Evolutionary conservation across 2,113 vertebrate genomes (phyloP), one percentile per base, ranked within the genome.

Genomic region (Strix aluco): DNA sequence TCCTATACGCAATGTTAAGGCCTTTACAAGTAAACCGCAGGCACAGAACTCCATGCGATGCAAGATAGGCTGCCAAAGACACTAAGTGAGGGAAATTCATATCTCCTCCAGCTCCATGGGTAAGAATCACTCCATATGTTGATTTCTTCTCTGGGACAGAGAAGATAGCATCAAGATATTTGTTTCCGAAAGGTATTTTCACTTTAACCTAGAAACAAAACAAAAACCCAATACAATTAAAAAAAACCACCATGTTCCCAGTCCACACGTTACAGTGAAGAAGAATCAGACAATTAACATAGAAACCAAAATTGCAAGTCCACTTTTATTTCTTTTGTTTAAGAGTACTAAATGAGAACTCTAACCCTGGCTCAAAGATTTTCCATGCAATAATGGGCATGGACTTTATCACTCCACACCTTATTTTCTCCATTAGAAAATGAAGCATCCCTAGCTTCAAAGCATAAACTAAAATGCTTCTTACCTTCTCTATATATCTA

Each of bases 11-110:
- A 79, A 99, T 75, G 73, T 99, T 99, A 81, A 99, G 98, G n/a
- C 98, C 98, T 99, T 99, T 99, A 93, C 99, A 99, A 16, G 99
- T 99, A 96, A 99, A 99, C 7, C 99, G 97, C 70, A 99, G 97
- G 80, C 98, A 99, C 22, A 99, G 94, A 93, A 99, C 72, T 6
- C 99, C 99, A 10, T 70, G 93, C 25, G 98, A 93, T 30, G 98
- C 98, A 72, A 99, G 96, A 59, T 67, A 96, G 11, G 81, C 96
- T 71, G 99, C 98, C 94, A 99, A 89, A 92, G 98, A 99, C 55
- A 98, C 97, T 58, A 99, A 94, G 16, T 99, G 98, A 91, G 92
- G 98, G 92, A 98, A 98, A 97, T 99, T 99, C 99, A 99, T 99
- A 92, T 99, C 99, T 95, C 99, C 99, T 51, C 99, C 99, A 13